These are phyloP conservation scores for Rhea americana DNA, from an alignment of 2,113 vertebrate species.

Conservation along the genomic window DNA sequence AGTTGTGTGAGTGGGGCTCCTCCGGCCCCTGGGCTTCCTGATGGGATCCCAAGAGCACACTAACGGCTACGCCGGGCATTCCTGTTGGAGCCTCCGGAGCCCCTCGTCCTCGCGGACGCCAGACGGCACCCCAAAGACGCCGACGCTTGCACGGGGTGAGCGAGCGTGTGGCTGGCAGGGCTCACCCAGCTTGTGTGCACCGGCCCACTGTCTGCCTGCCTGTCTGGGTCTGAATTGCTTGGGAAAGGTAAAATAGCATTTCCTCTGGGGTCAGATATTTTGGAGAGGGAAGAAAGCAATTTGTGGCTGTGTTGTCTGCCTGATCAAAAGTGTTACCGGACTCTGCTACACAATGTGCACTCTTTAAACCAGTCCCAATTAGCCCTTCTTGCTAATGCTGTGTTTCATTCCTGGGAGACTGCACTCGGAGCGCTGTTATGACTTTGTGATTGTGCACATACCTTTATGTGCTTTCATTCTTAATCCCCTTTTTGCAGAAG, in stretches of 20 bases:
- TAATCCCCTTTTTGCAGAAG: conserved; percentile 76
- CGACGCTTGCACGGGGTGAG: no score
- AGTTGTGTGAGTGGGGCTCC: rapidly evolving
- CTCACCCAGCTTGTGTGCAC: neutral
- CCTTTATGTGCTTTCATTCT: conserved; percentile 75
- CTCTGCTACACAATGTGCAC: conserved; percentile 65
- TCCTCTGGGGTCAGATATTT: conserved; percentile 60
- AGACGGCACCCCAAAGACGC: neutral
- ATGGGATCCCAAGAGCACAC: neutral
- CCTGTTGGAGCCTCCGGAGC: neutral
- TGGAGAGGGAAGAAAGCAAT: conserved; percentile 70
- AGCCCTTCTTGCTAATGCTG: conserved; percentile 69
- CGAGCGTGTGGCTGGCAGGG: rapidly evolving
- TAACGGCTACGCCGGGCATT: neutral
- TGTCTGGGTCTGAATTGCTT: conserved; percentile 28
- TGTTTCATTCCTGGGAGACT: conserved; percentile 72
- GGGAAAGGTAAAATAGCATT: conserved; percentile 46
- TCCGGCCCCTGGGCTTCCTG: neutral
- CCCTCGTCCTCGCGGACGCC: neutral
- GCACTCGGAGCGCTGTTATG: conserved; percentile 71
- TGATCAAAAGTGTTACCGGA: conserved; percentile 74
- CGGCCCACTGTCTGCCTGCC: neutral
- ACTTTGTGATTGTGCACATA: conserved; percentile 75
- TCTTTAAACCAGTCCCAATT: conserved; percentile 71
- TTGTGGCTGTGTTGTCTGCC: conserved; percentile 69